A percentile compares a stretch with the other conserved stretches of the same genome.
Evolutionary conservation across 2,888 invertebrate species (phyloP).

Genomic region (Harpalus rufipes): DNA sequence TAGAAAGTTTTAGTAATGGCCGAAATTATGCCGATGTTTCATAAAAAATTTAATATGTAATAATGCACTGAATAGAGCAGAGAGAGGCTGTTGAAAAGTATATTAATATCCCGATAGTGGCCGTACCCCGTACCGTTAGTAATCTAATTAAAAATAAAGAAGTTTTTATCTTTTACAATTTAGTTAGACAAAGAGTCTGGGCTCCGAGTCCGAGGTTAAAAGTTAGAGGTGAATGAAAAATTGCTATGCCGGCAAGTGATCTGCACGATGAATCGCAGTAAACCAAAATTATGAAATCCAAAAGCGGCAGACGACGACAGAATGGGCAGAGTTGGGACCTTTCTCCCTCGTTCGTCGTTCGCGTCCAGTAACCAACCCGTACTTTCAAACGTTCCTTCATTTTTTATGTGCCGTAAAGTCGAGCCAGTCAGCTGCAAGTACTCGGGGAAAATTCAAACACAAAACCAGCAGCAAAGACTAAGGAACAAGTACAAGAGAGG

Average conservation of each 20-base stretch:
- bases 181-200: slow-evolving; percentile 32
- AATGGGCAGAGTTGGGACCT: slow-evolving; percentile 40
- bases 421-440: slow-evolving; percentile 63
- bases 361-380: slow-evolving; percentile 51
- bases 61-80: not conserved
- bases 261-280: slow-evolving; percentile 51
- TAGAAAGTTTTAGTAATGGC: not conserved
- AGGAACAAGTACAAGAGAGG: slow-evolving; percentile 26
- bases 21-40: not conserved
- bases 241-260: slow-evolving; percentile 50
- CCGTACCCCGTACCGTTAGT: not conserved
- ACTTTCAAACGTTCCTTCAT: slow-evolving; percentile 58
- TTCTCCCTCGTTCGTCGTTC: not conserved
- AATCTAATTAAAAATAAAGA: slow-evolving; percentile 37
- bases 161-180: slow-evolving; percentile 37
- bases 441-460: slow-evolving; percentile 59
- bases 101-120: slow-evolving; percentile 42
- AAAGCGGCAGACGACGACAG: slow-evolving; percentile 21
- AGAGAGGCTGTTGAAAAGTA: slow-evolving; percentile 1
- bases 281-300: slow-evolving; percentile 54
- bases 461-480: slow-evolving; percentile 49
- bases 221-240: slow-evolving; percentile 42
- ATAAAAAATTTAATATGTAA: slow-evolving; percentile 18
- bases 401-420: slow-evolving; percentile 59
- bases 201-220: slow-evolving; percentile 13